Evolutionary conservation across 2,888 invertebrate species (phyloP), one percentile per base, ranked within the genome.

Genomic region (Macroteleia sp.): DNA sequence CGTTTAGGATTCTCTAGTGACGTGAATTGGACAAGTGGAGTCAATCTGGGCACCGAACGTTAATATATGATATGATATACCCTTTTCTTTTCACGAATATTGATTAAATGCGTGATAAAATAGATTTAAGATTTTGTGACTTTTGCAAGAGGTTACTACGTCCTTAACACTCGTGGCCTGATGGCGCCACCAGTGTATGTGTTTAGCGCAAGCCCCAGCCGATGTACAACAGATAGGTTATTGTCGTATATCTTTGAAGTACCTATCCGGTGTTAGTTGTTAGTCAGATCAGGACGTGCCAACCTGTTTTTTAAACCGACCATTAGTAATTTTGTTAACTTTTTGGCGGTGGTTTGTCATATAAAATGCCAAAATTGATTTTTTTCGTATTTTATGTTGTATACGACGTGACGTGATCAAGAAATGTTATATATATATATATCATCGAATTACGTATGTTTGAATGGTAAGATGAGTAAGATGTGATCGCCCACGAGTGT

Each of bases 241-340:
- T 88, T 87, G 87, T 88, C 87, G 87, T 81, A 85, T 85, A 71
- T 83, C 86, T 85, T 84, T 83, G 85, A 83, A 84, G 84, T 87
- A 87, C 84, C 88, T 87, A 88, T 87, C 87, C 85, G 86, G 81
- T 87, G 88, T 88, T 88, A 88, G 88, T 88, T 82, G 87, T 88
- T 88, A 88, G 87, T 87, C 83, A 85, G 85, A 87, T 87, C 87
- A 86, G 87, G 87, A 88, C 86, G 87, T 82, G 86, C 86, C 87
- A 87, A 88, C 88, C 88, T 88, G 87, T 83, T 82, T 84, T 81
- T 87, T 83, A 87, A 87, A 83, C 83, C 84, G 83, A 86, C 84
- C 79, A 85, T 86, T 85, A 86, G 85, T 85, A 80, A 83, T 79
- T 77, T 78, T 52, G 66, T 79, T 81, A 81, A 76, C 8, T n/a